phyloP scores from a whole-genome alignment of 2,797 vertebrate species.

The Rhinatrema bivittatum region DNA sequence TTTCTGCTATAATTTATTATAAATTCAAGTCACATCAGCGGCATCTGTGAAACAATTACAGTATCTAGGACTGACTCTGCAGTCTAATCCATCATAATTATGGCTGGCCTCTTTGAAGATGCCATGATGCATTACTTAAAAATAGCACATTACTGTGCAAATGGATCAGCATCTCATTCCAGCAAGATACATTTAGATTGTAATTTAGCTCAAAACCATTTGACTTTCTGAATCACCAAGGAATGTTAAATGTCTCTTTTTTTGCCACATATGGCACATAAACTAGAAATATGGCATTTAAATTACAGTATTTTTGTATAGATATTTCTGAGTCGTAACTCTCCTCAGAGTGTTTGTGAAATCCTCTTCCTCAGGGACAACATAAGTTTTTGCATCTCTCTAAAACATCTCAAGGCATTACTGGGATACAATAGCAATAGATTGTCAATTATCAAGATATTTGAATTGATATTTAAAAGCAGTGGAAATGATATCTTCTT shows the following conservation, averaged over 20 bases:
- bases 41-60: constrained; percentile 81
- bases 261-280: constrained; percentile 7
- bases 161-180: constrained; percentile 42
- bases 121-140: constrained; percentile 55
- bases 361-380: no score
- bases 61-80: constrained; percentile 59
- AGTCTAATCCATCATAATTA: constrained; percentile 88
- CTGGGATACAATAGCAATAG: no score
- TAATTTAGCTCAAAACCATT: constrained; percentile 30
- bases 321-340: background rate
- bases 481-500: no score
- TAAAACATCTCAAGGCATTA: no score
- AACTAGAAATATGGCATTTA: constrained; percentile 9
- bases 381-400: no score
- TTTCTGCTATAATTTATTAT: constrained; percentile 50
- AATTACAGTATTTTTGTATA: constrained; percentile 7
- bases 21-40: constrained; percentile 73
- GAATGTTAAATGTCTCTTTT: constrained; percentile 12
- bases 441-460: no score
- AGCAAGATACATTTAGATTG: constrained; percentile 28
- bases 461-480: no score
- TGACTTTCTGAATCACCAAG: constrained; percentile 25
- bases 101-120: constrained; percentile 68
- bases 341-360: no score
- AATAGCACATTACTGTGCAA: constrained; percentile 57